Evolutionary conservation across 2,888 invertebrate genomes (phyloP), one percentile per base, ranked within the genome.

Genomic region (Resseliella maxima): DNA sequence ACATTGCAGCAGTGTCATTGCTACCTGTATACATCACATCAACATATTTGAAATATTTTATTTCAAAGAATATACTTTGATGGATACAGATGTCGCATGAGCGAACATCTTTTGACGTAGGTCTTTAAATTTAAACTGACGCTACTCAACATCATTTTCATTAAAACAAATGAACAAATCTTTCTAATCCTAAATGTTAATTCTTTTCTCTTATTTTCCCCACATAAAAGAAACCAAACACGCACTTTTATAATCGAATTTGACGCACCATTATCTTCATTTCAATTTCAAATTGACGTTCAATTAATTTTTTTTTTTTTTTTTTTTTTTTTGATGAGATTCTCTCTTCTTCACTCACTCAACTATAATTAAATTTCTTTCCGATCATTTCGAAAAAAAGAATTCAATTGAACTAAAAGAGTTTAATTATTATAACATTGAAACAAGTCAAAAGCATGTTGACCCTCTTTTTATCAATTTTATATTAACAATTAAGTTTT

Each of bases 1-100:
- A 72, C 72, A 72, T 72, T 72, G 31, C 72, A 21, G 72, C 72
- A 72, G 72, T 72, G 72, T 72, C 72, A 72, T 72, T 72, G 72
- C 72, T 72, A 72, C 72, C 72, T 72, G 72, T 35, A 72, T 18
- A 72, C 50, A 50, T 50, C 5, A 12, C 41, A 41, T 50, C 50
- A 18, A 50, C 21, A 18, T 18, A 8, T 50, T 21, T 27, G 50
- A 50, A 27, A 59, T 59, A 15, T 27, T n/a, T 12, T 24, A 27
- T 8, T 2, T 12, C 5, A 27, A 27, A 31, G 18, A 35, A 8
- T 15, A 50, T 50, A 15, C 18, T 72, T 72, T 72, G 12, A 72
- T 72, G n/a, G 24, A 59, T 15, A 10, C 15, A 72, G 15, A 31
- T 72, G 72, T 72, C 31, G 72, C 72, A 31, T 15, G 72, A 72